Percentiles rank a stretch among this genome's conserved stretches.
Conservation (phyloP, 2,113 vertebrate genomes). For the Plestiodon gilberti region DNA sequence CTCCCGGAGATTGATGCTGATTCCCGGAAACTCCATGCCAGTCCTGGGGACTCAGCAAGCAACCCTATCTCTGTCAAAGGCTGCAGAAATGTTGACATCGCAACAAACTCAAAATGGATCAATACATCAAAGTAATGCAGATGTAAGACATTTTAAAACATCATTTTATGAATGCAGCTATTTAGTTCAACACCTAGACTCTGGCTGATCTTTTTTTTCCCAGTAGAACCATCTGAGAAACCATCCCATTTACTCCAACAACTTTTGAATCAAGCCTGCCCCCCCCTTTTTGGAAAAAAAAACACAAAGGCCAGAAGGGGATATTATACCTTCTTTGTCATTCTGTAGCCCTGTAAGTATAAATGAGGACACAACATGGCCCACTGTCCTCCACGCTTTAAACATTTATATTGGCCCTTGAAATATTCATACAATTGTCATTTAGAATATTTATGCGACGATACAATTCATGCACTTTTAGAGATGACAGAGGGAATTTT, state of each 20-base stretch:
- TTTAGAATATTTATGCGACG: slow-evolving; percentile 60
- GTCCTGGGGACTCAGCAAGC: background rate
- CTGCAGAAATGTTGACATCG: background rate
- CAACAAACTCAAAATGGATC: too few species aligned
- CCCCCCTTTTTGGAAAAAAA: too few species aligned
- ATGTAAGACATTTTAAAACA: background rate
- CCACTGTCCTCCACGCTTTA: slow-evolving; percentile 42
- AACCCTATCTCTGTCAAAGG: background rate
- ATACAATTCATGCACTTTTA: slow-evolving; percentile 52
- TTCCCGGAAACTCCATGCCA: background rate
- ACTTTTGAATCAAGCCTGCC: background rate
- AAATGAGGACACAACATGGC: slow-evolving; percentile 28
- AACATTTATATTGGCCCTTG: slow-evolving; percentile 68
- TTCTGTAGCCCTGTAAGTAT: background rate
- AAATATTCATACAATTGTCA: slow-evolving; percentile 74
- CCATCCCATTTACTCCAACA: background rate
- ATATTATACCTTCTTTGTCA: background rate
- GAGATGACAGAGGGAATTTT: slow-evolving; percentile 59
- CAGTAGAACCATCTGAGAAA: slow-evolving; percentile 22
- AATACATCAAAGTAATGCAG: background rate
- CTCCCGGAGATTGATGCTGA: too few species aligned
- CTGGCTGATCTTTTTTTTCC: background rate
- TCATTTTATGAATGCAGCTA: background rate
- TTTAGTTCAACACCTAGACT: background rate
- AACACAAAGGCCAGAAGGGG: background rate